phyloP scores from a whole-genome alignment of 2,113 vertebrate genomes.

The Trogon melanurus region DNA sequence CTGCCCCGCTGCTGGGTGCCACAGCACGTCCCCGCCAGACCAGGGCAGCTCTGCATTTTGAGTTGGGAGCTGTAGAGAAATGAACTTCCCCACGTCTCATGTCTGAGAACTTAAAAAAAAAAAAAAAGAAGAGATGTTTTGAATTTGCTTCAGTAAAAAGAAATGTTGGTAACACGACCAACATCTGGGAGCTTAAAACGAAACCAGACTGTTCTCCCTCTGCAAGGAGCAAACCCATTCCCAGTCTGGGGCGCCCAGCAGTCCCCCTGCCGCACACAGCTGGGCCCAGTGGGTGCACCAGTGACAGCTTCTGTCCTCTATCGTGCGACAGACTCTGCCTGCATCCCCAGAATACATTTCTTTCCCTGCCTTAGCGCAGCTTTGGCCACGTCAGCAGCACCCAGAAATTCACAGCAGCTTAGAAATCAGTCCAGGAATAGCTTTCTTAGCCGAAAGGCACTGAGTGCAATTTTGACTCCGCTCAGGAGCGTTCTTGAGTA shows the following conservation, averaged over 20 bases:
- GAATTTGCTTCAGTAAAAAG: neutral
- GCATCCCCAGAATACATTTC: fast-evolving
- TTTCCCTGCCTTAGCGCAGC: neutral
- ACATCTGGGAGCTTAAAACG: neutral
- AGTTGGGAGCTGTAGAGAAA: neutral
- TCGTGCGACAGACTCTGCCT: fast-evolving
- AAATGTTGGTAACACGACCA: neutral
- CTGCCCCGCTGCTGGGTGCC: neutral
- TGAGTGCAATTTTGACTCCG: neutral
- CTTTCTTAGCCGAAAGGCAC: neutral
- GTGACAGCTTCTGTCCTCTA: neutral
- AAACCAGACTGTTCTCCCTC: neutral
- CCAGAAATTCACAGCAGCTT: neutral
- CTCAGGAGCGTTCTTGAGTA: neutral
- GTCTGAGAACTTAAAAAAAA: neutral
- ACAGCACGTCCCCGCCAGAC: neutral
- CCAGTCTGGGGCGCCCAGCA: neutral
- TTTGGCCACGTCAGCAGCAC: neutral
- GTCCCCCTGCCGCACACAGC: neutral
- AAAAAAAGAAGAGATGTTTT: neutral
- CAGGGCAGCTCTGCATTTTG: fast-evolving
- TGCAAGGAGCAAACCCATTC: neutral
- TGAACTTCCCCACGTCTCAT: fast-evolving
- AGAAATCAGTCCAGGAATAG: neutral
- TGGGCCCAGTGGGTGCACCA: neutral